Conservation (phyloP, 2,797 vertebrate genomes). For the Tadarida brasiliensis region DNA sequence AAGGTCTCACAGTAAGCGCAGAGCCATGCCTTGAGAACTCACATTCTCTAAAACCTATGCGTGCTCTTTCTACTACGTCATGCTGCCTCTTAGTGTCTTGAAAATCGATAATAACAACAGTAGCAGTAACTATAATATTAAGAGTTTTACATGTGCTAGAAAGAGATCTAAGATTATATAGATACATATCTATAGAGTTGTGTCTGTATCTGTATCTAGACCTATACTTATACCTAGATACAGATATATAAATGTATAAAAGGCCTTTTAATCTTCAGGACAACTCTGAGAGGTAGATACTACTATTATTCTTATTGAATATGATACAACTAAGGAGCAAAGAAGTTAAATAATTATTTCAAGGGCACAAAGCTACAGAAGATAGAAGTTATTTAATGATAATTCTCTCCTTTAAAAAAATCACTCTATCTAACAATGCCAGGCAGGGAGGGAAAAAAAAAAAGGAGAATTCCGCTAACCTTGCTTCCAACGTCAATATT, state of each 20-base stretch:
- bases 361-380: conserved; percentile 1
- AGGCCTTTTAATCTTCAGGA: neutral
- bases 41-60: neutral
- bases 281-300: neutral
- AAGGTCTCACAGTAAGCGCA: neutral
- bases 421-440: neutral
- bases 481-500: conserved; percentile 29
- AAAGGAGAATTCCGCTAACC: conserved; percentile 49
- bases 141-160: neutral
- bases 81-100: neutral
- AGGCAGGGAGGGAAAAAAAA: neutral
- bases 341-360: neutral
- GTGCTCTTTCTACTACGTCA: neutral
- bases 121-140: neutral
- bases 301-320: conserved; percentile 56
- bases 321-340: neutral
- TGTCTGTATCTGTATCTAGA: neutral
- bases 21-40: neutral
- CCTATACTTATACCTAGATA: neutral
- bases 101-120: neutral
- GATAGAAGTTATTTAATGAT: conserved; percentile 39
- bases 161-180: conserved; percentile 7
- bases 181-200: neutral
- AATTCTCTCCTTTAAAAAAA: conserved; percentile 22
- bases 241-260: conserved; percentile 24